Evolutionary conservation across 2,797 vertebrate species (phyloP), one percentile per base, ranked within the genome.

Genomic region (Ptychadena robeensis): DNA sequence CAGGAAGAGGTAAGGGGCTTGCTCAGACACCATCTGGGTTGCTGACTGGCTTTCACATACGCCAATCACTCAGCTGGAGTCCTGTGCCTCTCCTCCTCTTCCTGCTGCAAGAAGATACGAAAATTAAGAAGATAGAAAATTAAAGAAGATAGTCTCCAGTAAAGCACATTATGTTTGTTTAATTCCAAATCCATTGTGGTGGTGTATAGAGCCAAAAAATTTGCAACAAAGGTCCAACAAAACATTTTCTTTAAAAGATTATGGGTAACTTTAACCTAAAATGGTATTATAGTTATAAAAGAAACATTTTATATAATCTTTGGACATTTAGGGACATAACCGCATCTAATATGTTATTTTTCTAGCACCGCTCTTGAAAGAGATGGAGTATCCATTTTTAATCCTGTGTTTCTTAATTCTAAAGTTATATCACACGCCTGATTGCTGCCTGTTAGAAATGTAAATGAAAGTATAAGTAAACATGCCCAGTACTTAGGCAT

Each of bases 401-500:
- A 3, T 22, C 1, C 44, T 53, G 18, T 53, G 44, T 53, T 53
- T 22, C 44, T 53, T n/a, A 22, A 53, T 22, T 22, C 18, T 22
- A 22, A 53, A 53, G 44, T 53, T 22, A 53, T 53, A 53, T 53
- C 8, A 18, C 44, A 53, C 44, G 44, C 44, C 18, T 22, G 44
- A 53, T 22, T 53, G 44, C 44, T 53, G 44, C 18, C 18, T 22
- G 44, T 22, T 53, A 53, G 15, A 53, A 53, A 53, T 53, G 18
- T 53, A 53, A 64, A 64, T 64, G 18, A n/a, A 53, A 53, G 18
- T 53, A 53, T 7, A 53, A n/a, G 28, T 27, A 68, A 38, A 67
- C 75, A 78, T 78, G 15, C 38, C 75, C 35, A 65, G 37, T 30
- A n/a, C 35, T 64, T 66, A 65, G 44, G 61, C 31, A 53, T 53